Percentiles rank a stretch among this genome's conserved stretches.
Evolutionary conservation across 2,797 vertebrate species (phyloP).

Genomic region (Sebastes nivosus): DNA sequence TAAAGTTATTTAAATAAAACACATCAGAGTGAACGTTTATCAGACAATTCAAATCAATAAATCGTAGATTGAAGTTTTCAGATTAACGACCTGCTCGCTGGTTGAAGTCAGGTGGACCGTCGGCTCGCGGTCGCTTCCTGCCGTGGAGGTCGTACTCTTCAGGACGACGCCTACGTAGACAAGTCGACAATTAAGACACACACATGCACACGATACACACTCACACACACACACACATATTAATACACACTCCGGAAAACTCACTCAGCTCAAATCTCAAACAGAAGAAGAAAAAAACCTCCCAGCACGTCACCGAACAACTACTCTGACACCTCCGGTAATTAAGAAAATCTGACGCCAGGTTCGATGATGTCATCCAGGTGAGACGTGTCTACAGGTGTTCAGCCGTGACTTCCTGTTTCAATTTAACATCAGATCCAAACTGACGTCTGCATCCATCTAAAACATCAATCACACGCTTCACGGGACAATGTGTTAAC

Average conservation of each 20-base stretch:
- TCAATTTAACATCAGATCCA: background rate
- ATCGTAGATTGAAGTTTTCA: background rate
- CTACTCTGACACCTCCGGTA: background rate
- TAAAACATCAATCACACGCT: background rate
- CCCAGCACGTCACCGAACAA: background rate
- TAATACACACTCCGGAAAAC: background rate
- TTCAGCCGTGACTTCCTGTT: background rate
- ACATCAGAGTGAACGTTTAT: too few species aligned
- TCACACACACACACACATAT: background rate
- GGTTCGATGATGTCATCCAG: background rate
- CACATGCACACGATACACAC: background rate
- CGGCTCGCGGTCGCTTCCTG: constrained; percentile 97
- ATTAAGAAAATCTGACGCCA: background rate
- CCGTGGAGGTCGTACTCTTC: constrained; percentile 98
- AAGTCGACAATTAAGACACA: constrained; percentile 90
- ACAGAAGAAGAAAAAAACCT: background rate
- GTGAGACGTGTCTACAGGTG: background rate
- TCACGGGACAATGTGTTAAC: too few species aligned
- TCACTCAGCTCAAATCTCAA: background rate
- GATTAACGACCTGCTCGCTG: constrained; percentile 95
- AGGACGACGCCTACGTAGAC: constrained; percentile 93
- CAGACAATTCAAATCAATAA: too few species aligned
- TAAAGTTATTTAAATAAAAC: background rate
- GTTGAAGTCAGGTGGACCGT: constrained; percentile 95
- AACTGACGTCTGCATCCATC: background rate